phyloP scores from a whole-genome alignment of 2,113 vertebrate genomes.

The Nycticryphes semicollaris region DNA sequence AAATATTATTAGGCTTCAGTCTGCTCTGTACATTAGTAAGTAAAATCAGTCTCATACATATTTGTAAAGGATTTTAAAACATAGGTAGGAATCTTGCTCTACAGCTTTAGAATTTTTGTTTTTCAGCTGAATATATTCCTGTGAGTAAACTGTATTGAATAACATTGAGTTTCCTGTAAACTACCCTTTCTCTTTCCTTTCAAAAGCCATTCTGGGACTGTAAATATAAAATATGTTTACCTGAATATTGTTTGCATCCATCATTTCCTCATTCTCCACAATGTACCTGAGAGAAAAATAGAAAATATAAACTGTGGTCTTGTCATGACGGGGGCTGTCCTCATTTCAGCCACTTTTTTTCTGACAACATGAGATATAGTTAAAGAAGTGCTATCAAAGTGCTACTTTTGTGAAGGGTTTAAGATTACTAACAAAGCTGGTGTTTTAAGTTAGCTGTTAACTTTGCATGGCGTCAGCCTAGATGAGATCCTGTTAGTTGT shows the following conservation, averaged over 20 bases:
- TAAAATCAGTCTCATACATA: background rate
- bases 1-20: background rate
- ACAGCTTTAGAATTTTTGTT: background rate
- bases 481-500: background rate
- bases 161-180: background rate
- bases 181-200: background rate
- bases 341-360: conserved; percentile 16
- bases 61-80: background rate
- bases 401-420: background rate
- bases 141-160: background rate
- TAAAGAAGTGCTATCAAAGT: background rate
- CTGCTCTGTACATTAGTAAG: background rate
- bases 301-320: conserved; percentile 8
- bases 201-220: background rate
- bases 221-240: conserved; percentile 12
- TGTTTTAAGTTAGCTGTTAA: background rate
- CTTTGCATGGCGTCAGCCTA: background rate
- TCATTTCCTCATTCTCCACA: conserved; percentile 15
- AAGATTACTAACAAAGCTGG: background rate
- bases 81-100: background rate
- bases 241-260: conserved; percentile 40
- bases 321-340: background rate
- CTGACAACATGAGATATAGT: background rate
- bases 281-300: background rate
- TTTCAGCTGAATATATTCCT: background rate